Percentiles rank a stretch among this genome's conserved stretches.
phyloP scores from a whole-genome alignment of 1,140 invertebrate species.

The Radopholus similis region DNA sequence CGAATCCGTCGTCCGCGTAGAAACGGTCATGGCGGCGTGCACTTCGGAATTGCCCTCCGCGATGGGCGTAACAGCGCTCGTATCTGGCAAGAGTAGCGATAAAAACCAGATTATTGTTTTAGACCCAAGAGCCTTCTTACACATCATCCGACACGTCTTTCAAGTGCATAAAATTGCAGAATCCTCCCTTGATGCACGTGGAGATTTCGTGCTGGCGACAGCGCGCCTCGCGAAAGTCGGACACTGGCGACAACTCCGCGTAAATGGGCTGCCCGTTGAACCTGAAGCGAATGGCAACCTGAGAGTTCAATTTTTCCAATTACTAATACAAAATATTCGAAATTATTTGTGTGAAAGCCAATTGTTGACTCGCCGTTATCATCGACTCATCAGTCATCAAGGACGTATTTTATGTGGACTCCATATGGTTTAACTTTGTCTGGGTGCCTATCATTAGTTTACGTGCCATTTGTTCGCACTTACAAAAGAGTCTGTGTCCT shows the following conservation, averaged over 20 bases:
- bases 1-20: constrained; percentile 34
- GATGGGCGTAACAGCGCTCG: constrained; percentile 1
- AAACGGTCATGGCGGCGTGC: constrained; percentile 21
- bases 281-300: constrained; percentile 26
- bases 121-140: constrained; percentile 43
- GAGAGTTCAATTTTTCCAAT: background rate
- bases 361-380: background rate
- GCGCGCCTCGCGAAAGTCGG: constrained; percentile 97
- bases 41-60: constrained; percentile 22
- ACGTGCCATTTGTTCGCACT: too few species aligned
- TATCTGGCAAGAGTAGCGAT: constrained; percentile 1
- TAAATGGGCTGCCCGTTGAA: constrained; percentile 95
- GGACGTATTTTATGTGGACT: too few species aligned
- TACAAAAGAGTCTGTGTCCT: too few species aligned
- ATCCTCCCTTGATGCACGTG: constrained; percentile 92
- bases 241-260: constrained; percentile 93
- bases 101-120: background rate
- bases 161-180: constrained; percentile 99
- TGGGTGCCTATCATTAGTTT: too few species aligned
- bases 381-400: too few species aligned
- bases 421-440: too few species aligned
- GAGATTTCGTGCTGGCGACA: constrained; percentile 99
- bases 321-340: background rate
- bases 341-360: constrained; percentile 8
- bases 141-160: constrained; percentile 74